Base-by-base conservation (phyloP, 2,888 invertebrate species). In the Ariolimax columbianus region DNA sequence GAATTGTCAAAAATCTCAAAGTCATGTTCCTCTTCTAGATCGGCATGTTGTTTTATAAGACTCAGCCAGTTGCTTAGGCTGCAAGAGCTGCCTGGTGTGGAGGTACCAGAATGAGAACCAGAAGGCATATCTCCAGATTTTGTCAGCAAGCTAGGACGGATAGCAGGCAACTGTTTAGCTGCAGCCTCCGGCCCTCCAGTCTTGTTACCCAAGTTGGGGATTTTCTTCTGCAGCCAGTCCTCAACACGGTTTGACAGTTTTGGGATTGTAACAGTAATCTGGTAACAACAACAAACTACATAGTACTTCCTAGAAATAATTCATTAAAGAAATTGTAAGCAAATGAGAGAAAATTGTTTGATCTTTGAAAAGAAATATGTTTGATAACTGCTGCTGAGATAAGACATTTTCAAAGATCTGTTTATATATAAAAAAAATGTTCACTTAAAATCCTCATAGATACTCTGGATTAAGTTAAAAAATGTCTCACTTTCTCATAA, bases 61-160 rank as follows among this genome's bases (percentile, higher is more conserved):
- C 89, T 89, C 47, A 93, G 89, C 93, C 93, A 93, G 77, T 90
- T 91, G 84, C 92, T 91, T 83, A 93, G 91, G 82, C 92, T 92
- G 83, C 91, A 89, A 84, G 86, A 82, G 43, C 82, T 81, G n/a
- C 83, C 83, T 66, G 90, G 85, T 33, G 88, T 72, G 86, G 87
- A 66, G 80, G 47, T 83, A 70, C 59, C 38, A 83, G 85, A 80
- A 55, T 51, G 33, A 81, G 59, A 7, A 17, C 72, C 26, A 77
- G 47, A 89, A 68, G 90, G 89, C 89, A 86, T 89, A 87, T 68
- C 81, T 30, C 77, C 73, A 33, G 82, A 59, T 75, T 87, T 82
- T 4, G 75, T 36, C 40, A 82, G n/a, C 17, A 84, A 59, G 19
- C 51, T 59, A 3, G 77, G 82, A 9, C 82, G 59, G 14, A 43